A percentile compares a stretch with the other conserved stretches of the same genome.
Conservation (phyloP, 2,888 invertebrate genomes). For the Nasonia oneida region DNA sequence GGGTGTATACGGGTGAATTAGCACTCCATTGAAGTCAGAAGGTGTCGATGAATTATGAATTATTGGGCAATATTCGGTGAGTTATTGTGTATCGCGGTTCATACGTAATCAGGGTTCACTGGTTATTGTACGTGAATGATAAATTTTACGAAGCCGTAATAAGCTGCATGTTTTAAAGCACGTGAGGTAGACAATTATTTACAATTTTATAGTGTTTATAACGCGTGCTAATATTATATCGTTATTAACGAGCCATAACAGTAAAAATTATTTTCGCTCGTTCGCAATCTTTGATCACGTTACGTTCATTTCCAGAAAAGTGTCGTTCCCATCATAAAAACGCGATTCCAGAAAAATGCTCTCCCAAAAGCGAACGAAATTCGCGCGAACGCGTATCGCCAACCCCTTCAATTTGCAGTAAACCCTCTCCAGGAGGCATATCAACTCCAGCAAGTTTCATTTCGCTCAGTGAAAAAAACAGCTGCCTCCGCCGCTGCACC, state of each 20-base stretch:
- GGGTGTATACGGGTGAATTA: slow-evolving; percentile 5
- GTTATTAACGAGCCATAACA: not conserved
- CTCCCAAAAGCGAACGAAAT: not conserved
- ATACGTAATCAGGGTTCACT: not conserved
- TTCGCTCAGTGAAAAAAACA: not conserved
- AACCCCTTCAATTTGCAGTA: slow-evolving; percentile 33
- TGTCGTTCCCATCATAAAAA: not conserved
- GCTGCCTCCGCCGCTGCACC: not conserved
- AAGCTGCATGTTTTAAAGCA: not conserved
- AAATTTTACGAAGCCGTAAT: not conserved
- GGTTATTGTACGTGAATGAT: not conserved
- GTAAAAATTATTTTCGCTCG: too few relatives aligned
- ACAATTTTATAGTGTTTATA: not conserved
- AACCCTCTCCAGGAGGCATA: not conserved
- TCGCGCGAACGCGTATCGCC: not conserved
- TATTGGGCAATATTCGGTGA: not conserved
- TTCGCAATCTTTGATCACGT: too few relatives aligned
- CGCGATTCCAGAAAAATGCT: not conserved
- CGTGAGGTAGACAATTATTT: not conserved
- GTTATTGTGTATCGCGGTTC: not conserved
- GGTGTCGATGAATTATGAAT: not conserved
- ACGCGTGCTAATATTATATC: not conserved
- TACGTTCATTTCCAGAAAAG: not conserved
- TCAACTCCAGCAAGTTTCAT: not conserved
- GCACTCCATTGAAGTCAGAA: slow-evolving; percentile 15